Evolutionary conservation across 1,140 invertebrate species (phyloP).

Genomic region (Sinella curviseta): DNA sequence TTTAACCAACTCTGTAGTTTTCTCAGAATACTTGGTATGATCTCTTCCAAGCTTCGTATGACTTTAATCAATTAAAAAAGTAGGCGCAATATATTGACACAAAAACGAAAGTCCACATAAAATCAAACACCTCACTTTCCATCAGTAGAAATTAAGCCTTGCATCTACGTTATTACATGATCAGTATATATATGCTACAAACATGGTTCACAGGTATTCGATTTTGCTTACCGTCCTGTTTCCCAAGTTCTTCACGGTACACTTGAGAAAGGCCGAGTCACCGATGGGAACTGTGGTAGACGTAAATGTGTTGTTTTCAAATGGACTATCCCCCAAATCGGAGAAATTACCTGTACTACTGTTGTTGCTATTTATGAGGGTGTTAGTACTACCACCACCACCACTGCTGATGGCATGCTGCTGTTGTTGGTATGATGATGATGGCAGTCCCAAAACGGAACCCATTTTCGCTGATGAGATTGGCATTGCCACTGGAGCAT

Average conservation of each 20-base stretch:
- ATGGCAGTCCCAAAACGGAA: not conserved
- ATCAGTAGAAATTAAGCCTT: too few relatives aligned
- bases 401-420: not conserved
- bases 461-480: slow-evolving; percentile 1
- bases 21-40: too few relatives aligned
- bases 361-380: slow-evolving; percentile 16
- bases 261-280: slow-evolving; percentile 79
- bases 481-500: not conserved
- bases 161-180: too few relatives aligned
- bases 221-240: slow-evolving; percentile 65
- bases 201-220: too few relatives aligned
- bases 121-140: too few relatives aligned
- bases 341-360: not conserved
- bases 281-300: slow-evolving; percentile 81
- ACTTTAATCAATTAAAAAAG: too few relatives aligned
- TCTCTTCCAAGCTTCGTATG: too few relatives aligned
- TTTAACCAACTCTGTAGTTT: too few relatives aligned
- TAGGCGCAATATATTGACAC: too few relatives aligned
- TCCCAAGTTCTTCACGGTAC: slow-evolving; percentile 67
- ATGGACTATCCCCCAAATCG: slow-evolving; percentile 45
- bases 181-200: too few relatives aligned
- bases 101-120: too few relatives aligned
- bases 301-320: slow-evolving; percentile 68
- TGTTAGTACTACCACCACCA: not conserved
- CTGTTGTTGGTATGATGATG: not conserved